Conservation (phyloP, 2,797 vertebrate species). For the Eulemur mongoz region DNA sequence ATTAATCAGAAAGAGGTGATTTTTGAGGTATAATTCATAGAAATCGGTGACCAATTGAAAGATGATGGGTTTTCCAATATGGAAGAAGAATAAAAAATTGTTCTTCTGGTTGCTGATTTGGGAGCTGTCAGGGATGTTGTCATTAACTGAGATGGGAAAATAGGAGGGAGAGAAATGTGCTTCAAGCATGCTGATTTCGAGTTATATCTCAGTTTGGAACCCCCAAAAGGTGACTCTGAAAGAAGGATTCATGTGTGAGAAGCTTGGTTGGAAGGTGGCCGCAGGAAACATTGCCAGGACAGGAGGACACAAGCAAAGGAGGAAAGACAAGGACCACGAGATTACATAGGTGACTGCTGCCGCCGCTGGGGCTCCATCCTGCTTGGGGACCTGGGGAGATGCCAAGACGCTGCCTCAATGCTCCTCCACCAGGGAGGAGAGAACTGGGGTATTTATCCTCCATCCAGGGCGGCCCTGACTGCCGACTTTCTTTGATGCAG, state of each 20-base stretch:
- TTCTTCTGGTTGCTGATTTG: not conserved
- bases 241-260: not conserved
- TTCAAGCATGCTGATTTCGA: not conserved
- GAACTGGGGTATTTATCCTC: not conserved
- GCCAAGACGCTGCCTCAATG: not conserved
- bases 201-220: not conserved
- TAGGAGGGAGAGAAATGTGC: not conserved
- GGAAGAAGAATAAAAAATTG: not conserved
- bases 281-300: not conserved
- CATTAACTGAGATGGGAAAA: not conserved
- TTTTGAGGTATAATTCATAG: not conserved
- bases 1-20: not conserved
- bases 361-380: not conserved
- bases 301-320: not conserved
- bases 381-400: not conserved
- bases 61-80: not conserved
- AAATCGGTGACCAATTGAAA: not conserved
- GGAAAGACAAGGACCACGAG: not conserved
- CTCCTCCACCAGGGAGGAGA: rapidly evolving
- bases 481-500: not conserved
- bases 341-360: too few species aligned
- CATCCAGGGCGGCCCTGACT: not conserved
- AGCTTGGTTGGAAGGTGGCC: not conserved
- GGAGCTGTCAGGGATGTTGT: not conserved
- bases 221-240: not conserved